Conservation (phyloP, 2,797 vertebrate species). For the Rhabdomys pumilio region DNA sequence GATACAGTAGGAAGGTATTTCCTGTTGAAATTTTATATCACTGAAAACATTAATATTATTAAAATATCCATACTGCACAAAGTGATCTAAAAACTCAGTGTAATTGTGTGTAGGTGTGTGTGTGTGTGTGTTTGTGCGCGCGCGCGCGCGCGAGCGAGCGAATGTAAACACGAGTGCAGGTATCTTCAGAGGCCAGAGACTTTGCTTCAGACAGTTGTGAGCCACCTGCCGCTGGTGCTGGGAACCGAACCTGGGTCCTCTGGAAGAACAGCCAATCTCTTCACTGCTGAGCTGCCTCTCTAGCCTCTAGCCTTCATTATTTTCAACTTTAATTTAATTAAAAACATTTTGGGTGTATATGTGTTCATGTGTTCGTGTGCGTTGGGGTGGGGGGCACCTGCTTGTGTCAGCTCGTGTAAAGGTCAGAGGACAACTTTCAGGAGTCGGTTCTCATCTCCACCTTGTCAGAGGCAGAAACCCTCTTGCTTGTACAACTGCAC, state of each 20-base stretch:
- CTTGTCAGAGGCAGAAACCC: background rate
- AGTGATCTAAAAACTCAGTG: background rate
- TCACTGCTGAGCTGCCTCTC: no score
- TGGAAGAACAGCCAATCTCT: background rate
- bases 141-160: no score
- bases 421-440: background rate
- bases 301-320: background rate
- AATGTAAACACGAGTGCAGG: no score
- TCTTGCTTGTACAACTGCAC: no score
- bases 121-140: background rate
- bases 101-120: background rate
- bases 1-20: background rate
- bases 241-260: background rate
- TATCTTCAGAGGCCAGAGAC: background rate
- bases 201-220: background rate
- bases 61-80: background rate
- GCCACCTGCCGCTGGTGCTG: background rate
- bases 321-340: background rate
- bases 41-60: background rate
- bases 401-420: background rate
- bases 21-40: background rate
- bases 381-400: background rate
- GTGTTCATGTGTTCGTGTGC: background rate
- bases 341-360: background rate
- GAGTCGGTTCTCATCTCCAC: background rate